Base-by-base conservation (phyloP, 2,888 invertebrate species). In the Ditylenchus weischeri region DNA sequence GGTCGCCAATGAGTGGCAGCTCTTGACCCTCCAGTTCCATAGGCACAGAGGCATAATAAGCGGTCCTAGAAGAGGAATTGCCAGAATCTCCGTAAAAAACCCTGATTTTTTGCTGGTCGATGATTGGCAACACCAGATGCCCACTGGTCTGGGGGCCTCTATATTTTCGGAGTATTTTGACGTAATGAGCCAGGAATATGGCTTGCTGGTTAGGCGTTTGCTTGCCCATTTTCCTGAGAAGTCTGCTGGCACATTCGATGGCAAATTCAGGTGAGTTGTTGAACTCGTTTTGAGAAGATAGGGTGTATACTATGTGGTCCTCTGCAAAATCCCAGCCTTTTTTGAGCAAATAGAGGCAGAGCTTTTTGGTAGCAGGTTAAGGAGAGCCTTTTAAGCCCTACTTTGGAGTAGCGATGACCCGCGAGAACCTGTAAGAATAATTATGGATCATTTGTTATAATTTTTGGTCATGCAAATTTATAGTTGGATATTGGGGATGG, bases 121-220 rank as follows among this genome's bases (percentile, higher is more conserved):
- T 91, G 90, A 83, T 94, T 94, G 84, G 96, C 95, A 74, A 92
- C 92, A 87, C 0, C 96, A 54, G n/a, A 23, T 21, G 29, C 10
- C 54, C 23, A 29, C 15, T 18, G 57, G 36, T n/a, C 15, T 15
- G 36, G 54, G 15, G 15, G 50, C 61, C 50, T 63, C 43, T 10
- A 69, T 54, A 54, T 54, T 43, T n/a, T 68, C 69, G 8, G 62
- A 38, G 43, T 43, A 54, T n/a, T 29, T 51, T 70, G 35, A 63
- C 43, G 62, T 72, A 71, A 6, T 71, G 57, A 10, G 50, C 49
- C 50, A 72, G 47, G 50, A 74, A 72, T 0, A 62, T 60, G 10
- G 43, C 38, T 48, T 74, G 72, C 38, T 70, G 72, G 19, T 69
- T 65, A 18, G 61, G 49, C 23, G 36, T 50, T 49, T 72, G 72